Conservation (phyloP, 2,113 vertebrate species). For the Bostrychus sinensis region DNA sequence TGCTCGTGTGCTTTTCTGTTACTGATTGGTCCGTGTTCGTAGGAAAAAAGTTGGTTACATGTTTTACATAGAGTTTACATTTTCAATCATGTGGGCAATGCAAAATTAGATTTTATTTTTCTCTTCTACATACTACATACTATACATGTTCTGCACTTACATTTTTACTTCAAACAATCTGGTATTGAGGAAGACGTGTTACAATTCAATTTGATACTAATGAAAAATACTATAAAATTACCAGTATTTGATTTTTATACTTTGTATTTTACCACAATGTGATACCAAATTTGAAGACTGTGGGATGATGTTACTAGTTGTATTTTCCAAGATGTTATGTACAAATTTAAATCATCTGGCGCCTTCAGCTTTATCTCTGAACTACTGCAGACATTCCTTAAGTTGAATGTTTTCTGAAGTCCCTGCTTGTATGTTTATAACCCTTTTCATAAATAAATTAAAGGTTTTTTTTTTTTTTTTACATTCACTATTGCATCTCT, state of each 20-base stretch:
- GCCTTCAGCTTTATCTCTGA: slow-evolving; percentile 20
- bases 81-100: slow-evolving; percentile 13
- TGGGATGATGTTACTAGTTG: slow-evolving; percentile 1
- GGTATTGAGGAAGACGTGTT: neutral
- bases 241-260: neutral
- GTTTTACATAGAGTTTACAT: slow-evolving; percentile 13
- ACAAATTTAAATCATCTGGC: slow-evolving; percentile 1
- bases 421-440: slow-evolving; percentile 38
- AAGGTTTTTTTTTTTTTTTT: slow-evolving; percentile 43
- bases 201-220: neutral
- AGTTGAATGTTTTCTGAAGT: slow-evolving; percentile 21
- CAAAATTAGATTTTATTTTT: neutral
- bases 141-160: slow-evolving; percentile 13
- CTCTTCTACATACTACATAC: neutral
- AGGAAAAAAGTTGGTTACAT: neutral
- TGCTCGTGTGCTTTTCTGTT: slow-evolving; percentile 30
- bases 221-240: neutral
- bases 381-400: slow-evolving; percentile 12
- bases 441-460: slow-evolving; percentile 57
- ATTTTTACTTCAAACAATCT: slow-evolving; percentile 22
- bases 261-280: neutral
- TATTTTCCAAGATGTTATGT: neutral
- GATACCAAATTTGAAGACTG: neutral
- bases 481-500: neutral
- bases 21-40: slow-evolving; percentile 1